Conservation (phyloP, 2,797 vertebrate species). For the Anolis apletophallus region DNA sequence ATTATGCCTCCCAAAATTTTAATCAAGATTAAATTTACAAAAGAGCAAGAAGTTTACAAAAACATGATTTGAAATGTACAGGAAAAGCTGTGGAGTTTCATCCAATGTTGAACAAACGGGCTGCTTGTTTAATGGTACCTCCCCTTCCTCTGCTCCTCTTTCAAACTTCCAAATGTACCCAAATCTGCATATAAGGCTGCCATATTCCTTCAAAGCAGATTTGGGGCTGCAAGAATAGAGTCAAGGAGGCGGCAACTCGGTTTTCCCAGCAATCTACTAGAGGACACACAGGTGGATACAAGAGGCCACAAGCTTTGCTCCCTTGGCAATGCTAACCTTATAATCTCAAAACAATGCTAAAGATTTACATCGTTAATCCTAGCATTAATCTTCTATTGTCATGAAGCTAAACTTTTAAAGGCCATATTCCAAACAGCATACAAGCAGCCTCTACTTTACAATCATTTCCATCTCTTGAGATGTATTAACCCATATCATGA, state of each 20-base stretch:
- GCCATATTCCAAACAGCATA: background rate
- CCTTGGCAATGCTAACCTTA: constrained; percentile 1
- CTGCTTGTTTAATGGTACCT: background rate
- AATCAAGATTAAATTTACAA: background rate
- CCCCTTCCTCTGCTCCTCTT: background rate
- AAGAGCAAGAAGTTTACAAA: background rate
- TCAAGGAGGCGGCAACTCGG: background rate
- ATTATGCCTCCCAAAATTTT: background rate
- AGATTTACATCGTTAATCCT: background rate
- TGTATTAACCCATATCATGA: background rate
- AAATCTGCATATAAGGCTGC: background rate
- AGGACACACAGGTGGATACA: background rate
- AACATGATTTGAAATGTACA: background rate
- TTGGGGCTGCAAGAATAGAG: background rate
- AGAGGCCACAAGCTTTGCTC: background rate
- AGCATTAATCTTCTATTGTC: background rate
- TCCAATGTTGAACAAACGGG: background rate
- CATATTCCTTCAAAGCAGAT: background rate
- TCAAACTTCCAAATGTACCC: background rate
- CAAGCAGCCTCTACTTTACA: no score
- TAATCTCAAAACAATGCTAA: background rate
- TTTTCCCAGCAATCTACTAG: background rate
- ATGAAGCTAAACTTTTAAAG: background rate
- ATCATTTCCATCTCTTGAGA: background rate
- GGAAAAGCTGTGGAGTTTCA: background rate